A percentile compares a stretch with the other conserved stretches of the same genome.
phyloP scores from a whole-genome alignment of 2,888 invertebrate genomes.

The Pyrrhia umbra region DNA sequence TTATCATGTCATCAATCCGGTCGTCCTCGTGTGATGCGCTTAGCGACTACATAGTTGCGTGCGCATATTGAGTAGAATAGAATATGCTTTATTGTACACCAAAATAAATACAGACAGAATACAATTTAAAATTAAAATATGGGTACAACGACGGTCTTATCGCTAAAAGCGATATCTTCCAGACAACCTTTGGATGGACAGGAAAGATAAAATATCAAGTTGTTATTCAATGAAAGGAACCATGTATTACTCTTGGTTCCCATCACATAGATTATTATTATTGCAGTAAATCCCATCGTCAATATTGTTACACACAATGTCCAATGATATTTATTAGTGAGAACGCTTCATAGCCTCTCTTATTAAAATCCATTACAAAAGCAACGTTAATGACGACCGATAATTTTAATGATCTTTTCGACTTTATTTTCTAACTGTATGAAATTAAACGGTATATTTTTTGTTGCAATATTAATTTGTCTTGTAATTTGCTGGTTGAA shows the following conservation, averaged over 20 bases:
- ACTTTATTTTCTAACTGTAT: slow-evolving; percentile 30
- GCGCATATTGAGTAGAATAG: no score
- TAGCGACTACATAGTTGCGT: no score
- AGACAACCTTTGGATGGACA: no score
- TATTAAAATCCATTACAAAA: slow-evolving; percentile 8
- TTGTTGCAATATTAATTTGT: slow-evolving; percentile 33
- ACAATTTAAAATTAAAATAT: no score
- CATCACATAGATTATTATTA: not conserved
- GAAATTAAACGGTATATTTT: slow-evolving; percentile 45
- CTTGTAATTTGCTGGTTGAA: slow-evolving; percentile 27
- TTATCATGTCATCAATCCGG: no score
- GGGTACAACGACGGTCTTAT: no score
- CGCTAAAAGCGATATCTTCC: no score
- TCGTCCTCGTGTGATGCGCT: no score
- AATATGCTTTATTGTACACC: no score
- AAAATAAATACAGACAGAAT: no score
- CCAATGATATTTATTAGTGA: slow-evolving; percentile 13
- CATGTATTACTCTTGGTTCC: not conserved
- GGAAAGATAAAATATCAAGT: no score
- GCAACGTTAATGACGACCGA: slow-evolving; percentile 25
- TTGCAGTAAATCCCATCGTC: not conserved
- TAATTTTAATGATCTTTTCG: slow-evolving; percentile 39
- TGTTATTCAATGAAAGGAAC: no score
- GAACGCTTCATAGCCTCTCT: not conserved
- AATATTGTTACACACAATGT: not conserved